Evolutionary conservation across 1,140 invertebrate species (phyloP).

Genomic region (Drosophila pachea): DNA sequence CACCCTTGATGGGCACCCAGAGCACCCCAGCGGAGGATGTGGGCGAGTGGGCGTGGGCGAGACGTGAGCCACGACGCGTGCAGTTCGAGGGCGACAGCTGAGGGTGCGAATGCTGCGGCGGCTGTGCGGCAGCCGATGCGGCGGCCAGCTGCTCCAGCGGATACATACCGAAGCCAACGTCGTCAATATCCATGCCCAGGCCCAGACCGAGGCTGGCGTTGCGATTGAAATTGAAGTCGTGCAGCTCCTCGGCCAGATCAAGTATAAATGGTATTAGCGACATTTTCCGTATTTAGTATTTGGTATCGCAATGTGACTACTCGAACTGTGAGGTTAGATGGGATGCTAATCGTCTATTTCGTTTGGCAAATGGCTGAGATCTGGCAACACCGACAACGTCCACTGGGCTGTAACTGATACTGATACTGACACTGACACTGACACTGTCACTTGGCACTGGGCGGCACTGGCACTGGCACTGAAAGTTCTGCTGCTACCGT

Average conservation of each 20-base stretch:
- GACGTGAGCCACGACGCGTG: slow-evolving; percentile 34
- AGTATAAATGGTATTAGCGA: slow-evolving; percentile 77
- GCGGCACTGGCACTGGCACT: not conserved
- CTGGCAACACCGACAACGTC: not conserved
- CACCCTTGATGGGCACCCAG: slow-evolving; percentile 66
- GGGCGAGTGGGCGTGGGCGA: slow-evolving; percentile 41
- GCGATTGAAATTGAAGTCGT: slow-evolving; percentile 64
- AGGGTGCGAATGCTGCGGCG: slow-evolving; percentile 22
- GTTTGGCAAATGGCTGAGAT: slow-evolving; percentile 6
- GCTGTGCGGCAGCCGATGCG: slow-evolving; percentile 29
- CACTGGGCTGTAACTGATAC: slow-evolving; percentile 9
- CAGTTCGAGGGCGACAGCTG: slow-evolving; percentile 47
- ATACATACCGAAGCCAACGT: slow-evolving; percentile 72
- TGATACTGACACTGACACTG: slow-evolving; percentile 11
- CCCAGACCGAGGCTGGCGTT: slow-evolving; percentile 28
- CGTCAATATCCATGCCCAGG: slow-evolving; percentile 70
- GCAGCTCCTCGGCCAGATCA: slow-evolving; percentile 74
- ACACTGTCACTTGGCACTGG: slow-evolving; percentile 7
- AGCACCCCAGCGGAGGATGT: slow-evolving; percentile 39
- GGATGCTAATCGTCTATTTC: slow-evolving; percentile 4
- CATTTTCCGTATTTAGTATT: slow-evolving; percentile 40
- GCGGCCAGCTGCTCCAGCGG: slow-evolving; percentile 57
- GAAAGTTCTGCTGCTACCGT: slow-evolving; percentile 1
- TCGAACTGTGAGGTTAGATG: not conserved
- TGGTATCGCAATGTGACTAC: slow-evolving; percentile 2